A percentile compares a stretch with the other conserved stretches of the same genome.
Conservation (phyloP, 2,797 vertebrate species). For the Meriones psammophilus region DNA sequence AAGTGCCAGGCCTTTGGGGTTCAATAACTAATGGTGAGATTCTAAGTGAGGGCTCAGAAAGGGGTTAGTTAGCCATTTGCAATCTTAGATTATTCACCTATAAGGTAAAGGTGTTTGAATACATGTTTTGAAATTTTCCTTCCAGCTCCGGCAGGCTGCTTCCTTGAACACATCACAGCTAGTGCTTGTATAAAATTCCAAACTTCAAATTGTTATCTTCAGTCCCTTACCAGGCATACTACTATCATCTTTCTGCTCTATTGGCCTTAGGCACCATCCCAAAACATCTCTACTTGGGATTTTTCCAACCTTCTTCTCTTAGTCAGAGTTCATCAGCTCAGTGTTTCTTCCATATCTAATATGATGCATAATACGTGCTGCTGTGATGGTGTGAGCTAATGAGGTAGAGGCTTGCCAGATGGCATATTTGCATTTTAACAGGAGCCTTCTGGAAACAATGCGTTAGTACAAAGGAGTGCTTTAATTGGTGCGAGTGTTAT, state of each 20-base stretch:
- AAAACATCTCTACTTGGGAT: slow-evolving; percentile 54
- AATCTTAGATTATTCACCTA: slow-evolving; percentile 27
- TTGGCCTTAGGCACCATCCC: not conserved
- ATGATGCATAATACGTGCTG: slow-evolving; percentile 75
- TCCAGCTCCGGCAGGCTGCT: not conserved
- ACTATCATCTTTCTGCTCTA: slow-evolving; percentile 57
- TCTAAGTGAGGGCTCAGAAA: not conserved
- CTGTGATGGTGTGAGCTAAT: slow-evolving; percentile 74
- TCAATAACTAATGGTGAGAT: slow-evolving; percentile 37
- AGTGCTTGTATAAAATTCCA: slow-evolving; percentile 14
- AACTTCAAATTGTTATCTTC: not conserved
- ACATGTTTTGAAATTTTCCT: slow-evolving; percentile 26
- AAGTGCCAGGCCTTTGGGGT: not conserved
- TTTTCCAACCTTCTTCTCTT: slow-evolving; percentile 70
- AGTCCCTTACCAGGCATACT: not conserved
- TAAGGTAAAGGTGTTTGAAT: slow-evolving; percentile 39
- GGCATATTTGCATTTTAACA: slow-evolving; percentile 85
- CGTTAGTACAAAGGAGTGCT: slow-evolving; percentile 68
- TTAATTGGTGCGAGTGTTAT: slow-evolving; percentile 72
- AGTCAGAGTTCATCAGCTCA: slow-evolving; percentile 77
- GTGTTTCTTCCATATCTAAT: slow-evolving; percentile 79
- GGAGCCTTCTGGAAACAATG: slow-evolving; percentile 83
- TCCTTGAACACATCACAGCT: slow-evolving; percentile 30
- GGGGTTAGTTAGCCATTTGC: not conserved
- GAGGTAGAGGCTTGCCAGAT: slow-evolving; percentile 80